A percentile compares a stretch with the other conserved stretches of the same genome.
phyloP scores from a whole-genome alignment of 1,140 invertebrate genomes.

The Drosophila pachea region DNA sequence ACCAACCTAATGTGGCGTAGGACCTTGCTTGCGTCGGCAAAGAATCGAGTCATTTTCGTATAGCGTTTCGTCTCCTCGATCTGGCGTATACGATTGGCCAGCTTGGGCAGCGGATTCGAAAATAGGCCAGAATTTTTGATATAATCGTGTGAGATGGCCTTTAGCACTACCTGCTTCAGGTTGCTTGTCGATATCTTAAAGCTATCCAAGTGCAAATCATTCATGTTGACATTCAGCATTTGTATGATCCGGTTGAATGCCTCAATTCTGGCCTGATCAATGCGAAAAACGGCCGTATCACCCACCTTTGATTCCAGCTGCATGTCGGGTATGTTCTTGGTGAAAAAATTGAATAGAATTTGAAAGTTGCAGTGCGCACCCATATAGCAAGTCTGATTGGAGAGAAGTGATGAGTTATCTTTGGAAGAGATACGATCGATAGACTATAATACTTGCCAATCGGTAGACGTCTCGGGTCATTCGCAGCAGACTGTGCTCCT shows the following conservation, averaged over 20 bases:
- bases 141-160: slow-evolving; percentile 3
- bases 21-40: background rate
- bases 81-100: slow-evolving; percentile 5
- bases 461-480: slow-evolving; percentile 30
- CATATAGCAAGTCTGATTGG: slow-evolving; percentile 25
- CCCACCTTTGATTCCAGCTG: slow-evolving; percentile 28
- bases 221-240: background rate
- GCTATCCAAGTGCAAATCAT: slow-evolving; percentile 28
- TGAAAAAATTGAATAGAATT: slow-evolving; percentile 15
- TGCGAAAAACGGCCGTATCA: slow-evolving; percentile 16
- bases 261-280: background rate
- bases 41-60: background rate
- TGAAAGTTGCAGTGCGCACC: slow-evolving; percentile 19
- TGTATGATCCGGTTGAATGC: slow-evolving; percentile 26
- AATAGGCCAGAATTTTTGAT: too few species aligned
- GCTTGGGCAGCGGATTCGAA: background rate
- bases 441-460: slow-evolving; percentile 57
- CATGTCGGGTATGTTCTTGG: slow-evolving; percentile 4
- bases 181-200: slow-evolving; percentile 24
- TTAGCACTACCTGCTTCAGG: slow-evolving; percentile 35
- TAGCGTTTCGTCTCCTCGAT: slow-evolving; percentile 10
- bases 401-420: too few species aligned
- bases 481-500: slow-evolving; percentile 13
- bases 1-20: slow-evolving; percentile 15
- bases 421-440: too few species aligned